These are phyloP conservation scores for Sarcophaga bullata DNA, from an alignment of 1,140 invertebrate genomes.

Conservation along the genomic window DNA sequence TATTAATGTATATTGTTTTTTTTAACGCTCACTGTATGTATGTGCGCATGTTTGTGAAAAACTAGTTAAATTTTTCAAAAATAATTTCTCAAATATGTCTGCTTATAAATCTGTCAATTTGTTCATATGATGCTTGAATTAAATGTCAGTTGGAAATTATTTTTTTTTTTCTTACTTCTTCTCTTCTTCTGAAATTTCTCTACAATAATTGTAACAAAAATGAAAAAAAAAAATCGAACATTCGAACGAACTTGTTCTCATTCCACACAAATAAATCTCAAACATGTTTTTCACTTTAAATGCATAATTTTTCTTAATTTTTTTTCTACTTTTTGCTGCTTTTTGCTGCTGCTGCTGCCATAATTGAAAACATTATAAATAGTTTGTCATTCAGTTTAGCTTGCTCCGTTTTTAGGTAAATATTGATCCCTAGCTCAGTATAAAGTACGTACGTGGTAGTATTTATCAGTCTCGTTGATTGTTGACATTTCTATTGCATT, in stretches of 20 bases:
- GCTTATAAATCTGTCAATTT: no score
- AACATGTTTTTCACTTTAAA: not conserved
- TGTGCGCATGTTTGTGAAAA: no score
- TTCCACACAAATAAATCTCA: not conserved
- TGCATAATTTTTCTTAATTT: not conserved
- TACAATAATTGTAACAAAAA: not conserved
- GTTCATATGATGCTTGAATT: not conserved
- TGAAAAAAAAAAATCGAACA: not conserved
- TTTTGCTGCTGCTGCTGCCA: not conserved
- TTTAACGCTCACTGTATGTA: no score
- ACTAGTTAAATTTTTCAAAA: no score
- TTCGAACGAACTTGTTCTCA: not conserved
- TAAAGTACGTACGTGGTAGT: not conserved
- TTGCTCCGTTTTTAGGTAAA: not conserved
- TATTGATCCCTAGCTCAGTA: conserved; percentile 16
- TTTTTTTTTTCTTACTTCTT: no score
- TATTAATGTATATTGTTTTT: no score
- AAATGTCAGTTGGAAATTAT: not conserved
- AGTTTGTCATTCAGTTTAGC: no score
- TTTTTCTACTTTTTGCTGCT: not conserved
- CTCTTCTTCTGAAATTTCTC: not conserved
- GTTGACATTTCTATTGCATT: conserved; percentile 60
- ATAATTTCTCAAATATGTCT: no score
- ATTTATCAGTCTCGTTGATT: conserved; percentile 42
- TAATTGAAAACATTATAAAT: no score